Percentiles rank a stretch among this genome's conserved stretches.
Conservation (phyloP, 2,113 vertebrate genomes). For the Astatoreochromis straeleni region DNA sequence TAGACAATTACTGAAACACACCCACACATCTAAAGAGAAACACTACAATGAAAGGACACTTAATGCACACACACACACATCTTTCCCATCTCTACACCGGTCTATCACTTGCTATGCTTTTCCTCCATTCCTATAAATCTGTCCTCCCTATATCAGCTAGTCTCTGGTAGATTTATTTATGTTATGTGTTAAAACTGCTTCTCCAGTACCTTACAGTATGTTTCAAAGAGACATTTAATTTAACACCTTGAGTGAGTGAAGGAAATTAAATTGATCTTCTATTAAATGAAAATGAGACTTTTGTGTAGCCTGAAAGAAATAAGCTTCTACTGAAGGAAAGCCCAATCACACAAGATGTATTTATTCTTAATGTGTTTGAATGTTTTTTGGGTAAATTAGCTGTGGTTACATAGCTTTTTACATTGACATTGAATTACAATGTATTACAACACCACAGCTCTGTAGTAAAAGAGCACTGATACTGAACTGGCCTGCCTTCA, state of each 20-base stretch:
- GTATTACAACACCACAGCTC: background rate
- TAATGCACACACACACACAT: conserved; percentile 43
- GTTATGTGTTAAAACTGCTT: conserved; percentile 27
- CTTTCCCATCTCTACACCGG: conserved; percentile 33
- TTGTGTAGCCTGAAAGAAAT: background rate
- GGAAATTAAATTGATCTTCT: conserved; percentile 50
- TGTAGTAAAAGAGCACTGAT: background rate
- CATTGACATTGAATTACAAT: background rate
- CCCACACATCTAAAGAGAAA: background rate
- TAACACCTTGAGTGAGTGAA: conserved; percentile 46
- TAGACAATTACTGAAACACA: conserved; percentile 65
- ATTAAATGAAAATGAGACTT: conserved; percentile 25
- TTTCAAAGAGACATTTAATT: conserved; percentile 54
- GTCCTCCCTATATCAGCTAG: conserved; percentile 18
- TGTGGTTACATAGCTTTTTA: background rate
- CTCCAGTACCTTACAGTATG: conserved; percentile 5
- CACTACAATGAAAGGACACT: conserved; percentile 49
- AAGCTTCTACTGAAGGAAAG: background rate
- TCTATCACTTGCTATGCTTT: conserved; percentile 43
- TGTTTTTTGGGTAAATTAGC: background rate
- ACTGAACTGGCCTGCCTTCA: background rate
- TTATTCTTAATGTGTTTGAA: background rate
- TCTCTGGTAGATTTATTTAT: conserved; percentile 48
- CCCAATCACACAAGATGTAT: background rate
- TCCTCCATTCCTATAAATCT: conserved; percentile 42